phyloP scores from a whole-genome alignment of 2,888 invertebrate species.

The Apocheima hispidaria region DNA sequence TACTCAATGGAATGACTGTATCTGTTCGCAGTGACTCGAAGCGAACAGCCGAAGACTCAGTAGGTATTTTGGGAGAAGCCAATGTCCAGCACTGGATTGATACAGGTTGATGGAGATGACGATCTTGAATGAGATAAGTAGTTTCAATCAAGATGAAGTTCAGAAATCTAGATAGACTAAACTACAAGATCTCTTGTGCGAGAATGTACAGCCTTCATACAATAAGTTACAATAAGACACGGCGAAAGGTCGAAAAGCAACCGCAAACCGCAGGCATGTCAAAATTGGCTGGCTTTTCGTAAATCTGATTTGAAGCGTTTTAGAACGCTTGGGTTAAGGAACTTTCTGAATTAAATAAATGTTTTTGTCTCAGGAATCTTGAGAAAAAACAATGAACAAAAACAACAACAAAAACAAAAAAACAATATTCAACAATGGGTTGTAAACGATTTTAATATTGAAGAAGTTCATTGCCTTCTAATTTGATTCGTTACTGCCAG shows the following conservation, averaged over 20 bases:
- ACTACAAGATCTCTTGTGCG: not conserved
- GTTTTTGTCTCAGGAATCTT: conserved; percentile 6
- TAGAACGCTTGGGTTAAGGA: conserved; percentile 36
- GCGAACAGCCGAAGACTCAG: not conserved
- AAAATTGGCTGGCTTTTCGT: conserved; percentile 53
- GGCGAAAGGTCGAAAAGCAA: conserved; percentile 57
- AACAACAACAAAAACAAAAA: conserved; percentile 1
- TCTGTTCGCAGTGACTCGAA: not conserved
- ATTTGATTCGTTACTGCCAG: not conserved
- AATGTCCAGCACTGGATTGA: not conserved
- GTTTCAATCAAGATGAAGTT: not conserved
- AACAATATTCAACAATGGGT: conserved; percentile 1
- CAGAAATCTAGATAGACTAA: not conserved
- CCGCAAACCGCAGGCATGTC: conserved; percentile 62
- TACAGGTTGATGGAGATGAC: not conserved
- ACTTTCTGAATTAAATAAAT: conserved; percentile 18
- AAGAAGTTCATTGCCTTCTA: conserved; percentile 15
- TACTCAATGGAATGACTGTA: no score
- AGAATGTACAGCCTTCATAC: conserved; percentile 14
- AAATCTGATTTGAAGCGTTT: conserved; percentile 54
- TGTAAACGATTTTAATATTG: conserved; percentile 5
- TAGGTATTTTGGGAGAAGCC: not conserved
- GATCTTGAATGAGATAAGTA: not conserved
- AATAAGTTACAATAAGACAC: conserved; percentile 49
- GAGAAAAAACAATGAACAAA: not conserved